These are phyloP conservation scores for Jacana jacana DNA, from an alignment of 2,113 vertebrate genomes.

Conservation along the genomic window DNA sequence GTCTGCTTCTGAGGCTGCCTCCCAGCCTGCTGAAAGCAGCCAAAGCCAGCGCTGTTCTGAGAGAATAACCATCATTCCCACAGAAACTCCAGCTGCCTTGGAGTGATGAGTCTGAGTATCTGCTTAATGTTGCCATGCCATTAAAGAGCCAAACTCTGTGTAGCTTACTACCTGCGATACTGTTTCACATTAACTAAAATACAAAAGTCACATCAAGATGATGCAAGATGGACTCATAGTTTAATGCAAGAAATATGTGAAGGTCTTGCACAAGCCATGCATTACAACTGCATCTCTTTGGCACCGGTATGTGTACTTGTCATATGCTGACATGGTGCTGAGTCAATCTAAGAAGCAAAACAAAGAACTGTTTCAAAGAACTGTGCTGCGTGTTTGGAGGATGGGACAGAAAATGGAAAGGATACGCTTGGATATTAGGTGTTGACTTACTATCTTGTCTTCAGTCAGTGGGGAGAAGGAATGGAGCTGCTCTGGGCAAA, in stretches of 20 bases:
- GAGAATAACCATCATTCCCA: not conserved
- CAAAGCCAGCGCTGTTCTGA: not conserved
- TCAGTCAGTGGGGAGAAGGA: not conserved
- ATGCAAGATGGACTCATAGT: not conserved
- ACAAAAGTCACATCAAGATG: not conserved
- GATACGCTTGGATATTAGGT: not conserved
- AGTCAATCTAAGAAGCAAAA: not conserved
- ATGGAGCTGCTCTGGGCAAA: not conserved
- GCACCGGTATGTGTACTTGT: not conserved
- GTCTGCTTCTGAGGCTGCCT: not conserved
- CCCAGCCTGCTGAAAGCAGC: not conserved
- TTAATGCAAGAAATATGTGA: not conserved
- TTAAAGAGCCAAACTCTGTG: not conserved
- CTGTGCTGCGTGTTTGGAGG: not conserved
- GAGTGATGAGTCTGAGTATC: not conserved
- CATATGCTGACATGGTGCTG: not conserved
- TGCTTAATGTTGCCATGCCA: not conserved
- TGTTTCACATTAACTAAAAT: slow-evolving; percentile 18
- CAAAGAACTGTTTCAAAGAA: not conserved
- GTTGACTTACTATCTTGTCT: not conserved
- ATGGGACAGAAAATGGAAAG: not conserved
- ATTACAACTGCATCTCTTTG: not conserved
- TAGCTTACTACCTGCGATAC: not conserved
- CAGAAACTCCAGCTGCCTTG: not conserved
- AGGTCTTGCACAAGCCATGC: not conserved